Percentiles rank a stretch among this genome's conserved stretches.
phyloP scores from a whole-genome alignment of 2,113 vertebrate genomes.

The Erythrolamprus reginae region DNA sequence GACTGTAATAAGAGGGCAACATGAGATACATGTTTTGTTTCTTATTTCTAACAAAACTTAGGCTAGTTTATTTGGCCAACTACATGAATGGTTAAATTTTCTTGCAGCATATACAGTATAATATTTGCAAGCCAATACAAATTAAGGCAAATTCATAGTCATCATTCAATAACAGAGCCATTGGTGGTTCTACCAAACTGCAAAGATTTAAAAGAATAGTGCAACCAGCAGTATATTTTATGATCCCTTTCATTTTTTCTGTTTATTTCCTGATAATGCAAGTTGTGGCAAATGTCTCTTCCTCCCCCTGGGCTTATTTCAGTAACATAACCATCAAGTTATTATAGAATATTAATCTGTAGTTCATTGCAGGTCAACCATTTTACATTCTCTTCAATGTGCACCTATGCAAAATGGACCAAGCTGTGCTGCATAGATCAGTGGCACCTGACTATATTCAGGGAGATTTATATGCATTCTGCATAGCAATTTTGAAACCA shows the following conservation, averaged over 20 bases:
- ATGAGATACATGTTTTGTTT: not conserved
- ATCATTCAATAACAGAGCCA: not conserved
- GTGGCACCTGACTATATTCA: not conserved
- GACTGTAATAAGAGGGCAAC: not conserved
- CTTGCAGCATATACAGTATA: not conserved
- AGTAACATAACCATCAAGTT: not conserved
- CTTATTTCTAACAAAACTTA: not conserved
- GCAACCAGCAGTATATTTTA: not conserved
- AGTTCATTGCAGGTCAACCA: constrained; percentile 7
- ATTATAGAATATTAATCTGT: not conserved
- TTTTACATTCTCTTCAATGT: not conserved
- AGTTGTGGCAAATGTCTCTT: not conserved
- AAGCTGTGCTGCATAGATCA: not conserved
- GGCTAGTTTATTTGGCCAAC: not conserved
- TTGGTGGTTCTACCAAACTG: not conserved
- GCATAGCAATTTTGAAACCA: not conserved
- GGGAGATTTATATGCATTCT: not conserved
- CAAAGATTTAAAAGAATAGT: constrained; percentile 2
- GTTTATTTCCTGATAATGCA: not conserved
- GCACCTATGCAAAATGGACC: not conserved
- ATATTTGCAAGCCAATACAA: not conserved
- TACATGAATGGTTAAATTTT: not conserved
- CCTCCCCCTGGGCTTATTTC: not conserved
- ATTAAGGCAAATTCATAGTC: not conserved
- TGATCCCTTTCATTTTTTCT: not conserved